These are phyloP conservation scores for Gallinago media DNA, from an alignment of 2,113 vertebrate species.

Conservation along the genomic window DNA sequence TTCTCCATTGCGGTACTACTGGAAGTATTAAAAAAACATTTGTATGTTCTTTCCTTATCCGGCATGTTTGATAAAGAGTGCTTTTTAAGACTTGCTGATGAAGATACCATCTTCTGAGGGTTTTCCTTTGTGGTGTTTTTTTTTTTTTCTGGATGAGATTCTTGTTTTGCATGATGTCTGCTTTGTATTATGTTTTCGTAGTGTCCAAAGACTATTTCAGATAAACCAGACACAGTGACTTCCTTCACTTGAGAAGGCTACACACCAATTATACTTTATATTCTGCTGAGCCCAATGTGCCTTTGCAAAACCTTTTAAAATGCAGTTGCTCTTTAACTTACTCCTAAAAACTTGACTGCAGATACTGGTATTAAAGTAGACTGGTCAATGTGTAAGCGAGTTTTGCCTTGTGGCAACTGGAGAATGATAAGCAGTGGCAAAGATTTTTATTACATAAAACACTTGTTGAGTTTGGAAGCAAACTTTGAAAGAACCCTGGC, in stretches of 20 bases:
- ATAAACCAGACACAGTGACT: neutral
- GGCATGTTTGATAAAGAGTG: neutral
- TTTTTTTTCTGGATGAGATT: neutral
- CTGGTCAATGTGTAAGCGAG: neutral
- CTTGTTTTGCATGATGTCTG: neutral
- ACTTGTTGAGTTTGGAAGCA: neutral
- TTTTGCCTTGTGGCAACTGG: neutral
- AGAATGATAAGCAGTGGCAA: neutral
- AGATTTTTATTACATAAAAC: neutral
- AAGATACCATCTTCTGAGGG: neutral
- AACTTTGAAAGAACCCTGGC: neutral
- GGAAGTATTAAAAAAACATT: neutral
- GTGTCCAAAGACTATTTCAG: neutral
- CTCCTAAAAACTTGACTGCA: neutral
- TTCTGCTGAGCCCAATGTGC: neutral
- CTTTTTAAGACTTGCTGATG: neutral
- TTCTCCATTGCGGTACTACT: neutral
- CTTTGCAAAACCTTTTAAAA: neutral
- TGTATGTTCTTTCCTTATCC: neutral
- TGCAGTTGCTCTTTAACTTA: neutral
- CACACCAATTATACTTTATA: neutral
- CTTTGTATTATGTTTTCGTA: neutral
- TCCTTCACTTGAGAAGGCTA: neutral
- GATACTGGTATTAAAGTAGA: neutral
- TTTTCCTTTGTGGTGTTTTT: neutral